These are phyloP conservation scores for Scartelaos histophorus DNA, from an alignment of 2,113 vertebrate genomes.

Conservation along the genomic window DNA sequence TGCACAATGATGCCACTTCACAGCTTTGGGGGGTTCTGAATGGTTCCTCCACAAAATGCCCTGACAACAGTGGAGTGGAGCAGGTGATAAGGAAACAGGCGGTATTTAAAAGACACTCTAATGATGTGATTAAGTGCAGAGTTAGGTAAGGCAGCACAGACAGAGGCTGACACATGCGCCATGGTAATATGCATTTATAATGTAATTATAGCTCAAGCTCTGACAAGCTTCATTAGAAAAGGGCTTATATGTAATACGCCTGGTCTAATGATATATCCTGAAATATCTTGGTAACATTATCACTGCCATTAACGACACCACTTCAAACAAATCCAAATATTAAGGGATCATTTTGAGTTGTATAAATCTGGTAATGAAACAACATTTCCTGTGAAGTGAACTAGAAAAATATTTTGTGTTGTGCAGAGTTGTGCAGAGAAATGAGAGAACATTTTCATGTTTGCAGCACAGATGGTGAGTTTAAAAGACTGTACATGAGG, in stretches of 20 bases:
- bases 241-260: not conserved
- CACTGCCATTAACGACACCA: not conserved
- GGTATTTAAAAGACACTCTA: constrained; percentile 33
- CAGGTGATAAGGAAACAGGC: constrained; percentile 31
- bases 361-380: not conserved
- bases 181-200: constrained; percentile 25
- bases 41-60: constrained; percentile 28
- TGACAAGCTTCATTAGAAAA: constrained; percentile 9
- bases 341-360: not conserved
- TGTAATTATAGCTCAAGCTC: constrained; percentile 25
- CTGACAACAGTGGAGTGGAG: constrained; percentile 17
- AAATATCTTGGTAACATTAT: not conserved
- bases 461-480: constrained; percentile 1
- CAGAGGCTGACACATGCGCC: constrained; percentile 25
- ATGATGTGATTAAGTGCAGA: constrained; percentile 24
- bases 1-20: constrained; percentile 15
- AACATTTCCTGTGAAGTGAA: no score
- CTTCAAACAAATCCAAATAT: not conserved
- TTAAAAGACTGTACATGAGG: not conserved
- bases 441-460: not conserved
- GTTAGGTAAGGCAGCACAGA: constrained; percentile 20
- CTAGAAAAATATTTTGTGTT: not conserved
- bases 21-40: constrained; percentile 26
- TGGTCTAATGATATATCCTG: not conserved
- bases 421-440: not conserved